Evolutionary conservation across 1,140 invertebrate species (phyloP), one percentile per base, ranked within the genome.

Genomic region (Drosophila busckii): DNA sequence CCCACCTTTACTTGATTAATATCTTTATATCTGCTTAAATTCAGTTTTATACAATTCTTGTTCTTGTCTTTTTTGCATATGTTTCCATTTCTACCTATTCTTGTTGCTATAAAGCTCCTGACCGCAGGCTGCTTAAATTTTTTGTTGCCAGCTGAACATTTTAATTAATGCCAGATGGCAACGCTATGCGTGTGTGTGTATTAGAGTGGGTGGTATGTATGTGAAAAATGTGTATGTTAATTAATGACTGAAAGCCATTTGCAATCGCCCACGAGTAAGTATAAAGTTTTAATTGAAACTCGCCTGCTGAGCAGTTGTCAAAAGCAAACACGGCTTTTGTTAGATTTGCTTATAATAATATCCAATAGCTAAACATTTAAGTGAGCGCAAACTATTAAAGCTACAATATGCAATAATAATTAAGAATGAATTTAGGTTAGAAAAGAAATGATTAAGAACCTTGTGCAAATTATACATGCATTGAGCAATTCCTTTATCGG

Each of bases 391-490:
- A n/a, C n/a, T n/a, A n/a, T n/a, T n/a, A n/a, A 58, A 16, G 34
- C 34, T 41, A 62, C 32, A 35, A 54, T 15, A 25, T 6, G 20
- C 46, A 49, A 52, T 35, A 56, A 52, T 28, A 31, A 59, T 37
- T 60, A 53, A 67, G 58, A 60, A 38, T 44, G 80, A 69, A 61
- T 38, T 58, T 62, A 35, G 35, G 22, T 61, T n/a, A n/a, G n/a
- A 56, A 53, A 75, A 66, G 46, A 54, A 66, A 60, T 52, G 16
- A 75, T 82, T 86, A 69, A 84, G 44, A 86, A 87, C 85, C 85
- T 87, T 84, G 84, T 87, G 84, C 75, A 85, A 83, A 86, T 85
- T 87, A 85, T 85, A 87, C 85, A 87, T 87, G 86, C 85, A 87
- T 83, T 86, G 84, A 70, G 82, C 73, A 69, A 87, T 70, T 78